These are phyloP conservation scores for Percopsis transmontana DNA, from an alignment of 2,113 vertebrate genomes.

Conservation along the genomic window DNA sequence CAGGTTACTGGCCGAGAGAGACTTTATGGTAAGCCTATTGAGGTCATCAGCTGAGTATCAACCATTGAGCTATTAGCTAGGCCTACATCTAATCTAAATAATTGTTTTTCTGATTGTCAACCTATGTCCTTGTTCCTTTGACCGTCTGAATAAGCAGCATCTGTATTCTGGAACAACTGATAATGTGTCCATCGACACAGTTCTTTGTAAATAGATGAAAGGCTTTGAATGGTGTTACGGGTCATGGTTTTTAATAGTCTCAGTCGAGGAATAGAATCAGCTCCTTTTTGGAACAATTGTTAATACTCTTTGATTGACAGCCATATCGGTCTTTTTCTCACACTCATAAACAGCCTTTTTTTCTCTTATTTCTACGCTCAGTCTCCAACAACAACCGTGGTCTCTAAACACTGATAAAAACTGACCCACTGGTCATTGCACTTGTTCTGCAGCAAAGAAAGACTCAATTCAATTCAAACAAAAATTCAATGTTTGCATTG, in stretches of 20 bases:
- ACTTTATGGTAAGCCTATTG: neutral
- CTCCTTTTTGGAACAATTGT: constrained; percentile 40
- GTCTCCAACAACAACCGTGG: constrained; percentile 24
- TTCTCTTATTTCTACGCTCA: neutral
- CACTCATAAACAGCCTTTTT: neutral
- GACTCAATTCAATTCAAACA: no score
- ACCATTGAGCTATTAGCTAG: no score
- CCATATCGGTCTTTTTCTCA: constrained; percentile 20
- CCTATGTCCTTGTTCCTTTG: neutral
- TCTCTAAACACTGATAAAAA: constrained; percentile 14
- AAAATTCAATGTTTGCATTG: neutral
- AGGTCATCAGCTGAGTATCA: neutral
- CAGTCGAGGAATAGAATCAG: constrained; percentile 34
- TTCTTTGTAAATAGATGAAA: neutral
- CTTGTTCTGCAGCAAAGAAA: no score
- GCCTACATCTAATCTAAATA: neutral
- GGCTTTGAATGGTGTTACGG: constrained; percentile 11
- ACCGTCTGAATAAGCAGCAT: neutral
- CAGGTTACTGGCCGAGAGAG: constrained; percentile 6
- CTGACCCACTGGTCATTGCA: neutral
- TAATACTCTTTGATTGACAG: constrained; percentile 31
- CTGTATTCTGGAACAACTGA: neutral
- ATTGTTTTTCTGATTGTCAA: neutral
- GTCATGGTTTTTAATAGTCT: constrained; percentile 9
- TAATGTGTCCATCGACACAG: neutral